Conservation (phyloP, 2,888 invertebrate species). For the Dendrolimus pini region DNA sequence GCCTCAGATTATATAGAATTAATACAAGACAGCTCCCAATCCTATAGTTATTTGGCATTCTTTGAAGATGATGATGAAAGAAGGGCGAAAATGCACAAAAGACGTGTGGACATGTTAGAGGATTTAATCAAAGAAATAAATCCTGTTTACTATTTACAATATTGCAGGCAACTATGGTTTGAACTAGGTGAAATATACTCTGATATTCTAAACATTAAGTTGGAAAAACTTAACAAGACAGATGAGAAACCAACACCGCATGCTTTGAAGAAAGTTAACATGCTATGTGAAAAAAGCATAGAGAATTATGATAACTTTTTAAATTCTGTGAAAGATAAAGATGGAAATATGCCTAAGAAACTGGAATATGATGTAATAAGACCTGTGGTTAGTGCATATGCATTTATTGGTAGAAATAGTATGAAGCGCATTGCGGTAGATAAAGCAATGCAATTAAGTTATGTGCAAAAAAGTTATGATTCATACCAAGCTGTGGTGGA, state of each 20-base stretch:
- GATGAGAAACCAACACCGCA: conserved; percentile 79
- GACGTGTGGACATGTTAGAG: conserved; percentile 89
- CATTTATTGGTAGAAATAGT: conserved; percentile 84
- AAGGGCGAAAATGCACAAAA: conserved; percentile 93
- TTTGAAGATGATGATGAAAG: conserved; percentile 90
- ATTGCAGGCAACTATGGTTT: conserved; percentile 90
- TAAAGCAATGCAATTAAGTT: conserved; percentile 77
- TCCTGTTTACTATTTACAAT: conserved; percentile 87
- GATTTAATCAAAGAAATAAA: conserved; percentile 87
- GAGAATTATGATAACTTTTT: conserved; percentile 84
- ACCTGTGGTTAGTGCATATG: conserved; percentile 85
- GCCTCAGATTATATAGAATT: conserved; percentile 94
- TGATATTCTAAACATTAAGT: conserved; percentile 91
- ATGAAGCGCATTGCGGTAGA: conserved; percentile 86
- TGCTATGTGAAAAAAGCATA: conserved; percentile 83
- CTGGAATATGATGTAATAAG: conserved; percentile 80
- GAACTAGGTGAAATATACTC: conserved; percentile 89
- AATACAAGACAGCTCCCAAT: conserved; percentile 84
- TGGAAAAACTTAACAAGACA: conserved; percentile 78
- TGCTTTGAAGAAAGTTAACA: conserved; percentile 86
- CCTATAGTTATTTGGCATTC: conserved; percentile 87
- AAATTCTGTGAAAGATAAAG: conserved; percentile 80
- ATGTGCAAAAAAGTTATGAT: conserved; percentile 82
- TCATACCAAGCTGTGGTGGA: conserved; percentile 83
- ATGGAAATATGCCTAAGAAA: conserved; percentile 70